Evolutionary conservation across 2,888 invertebrate genomes (phyloP), one percentile per base, ranked within the genome.

Genomic region (Parnassius apollo): DNA sequence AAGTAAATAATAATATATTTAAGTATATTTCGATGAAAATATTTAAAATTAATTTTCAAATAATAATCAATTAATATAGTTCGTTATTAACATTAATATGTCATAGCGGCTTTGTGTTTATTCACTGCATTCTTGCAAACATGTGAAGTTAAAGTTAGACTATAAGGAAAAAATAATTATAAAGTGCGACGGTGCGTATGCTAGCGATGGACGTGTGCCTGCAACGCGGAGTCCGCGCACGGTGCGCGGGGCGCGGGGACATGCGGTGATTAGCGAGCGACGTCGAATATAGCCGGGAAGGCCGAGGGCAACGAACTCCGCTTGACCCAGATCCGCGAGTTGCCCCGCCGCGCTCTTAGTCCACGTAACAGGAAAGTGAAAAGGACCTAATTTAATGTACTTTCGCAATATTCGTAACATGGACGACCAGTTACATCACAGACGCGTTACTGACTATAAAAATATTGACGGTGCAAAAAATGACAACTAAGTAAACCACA

Each of bases 281-380:
- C 83, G 84, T 85, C 86, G 81, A 89, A 91, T 90, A 90, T 90
- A 91, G 89, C 85, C 81, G 88, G 89, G 91, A 91, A 91, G 91
- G 91, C 91, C 91, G 91, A 89, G 91, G 88, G 89, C 90, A 90
- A 90, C 88, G 91, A 91, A 89, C 91, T 91, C 89, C 74, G 90
- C 86, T 86, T 90, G 91, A 91, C 91, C 91, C 76, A 91, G 91
- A 88, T 91, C 67, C 70, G 65, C 75, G 71, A 70, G 71, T 67
- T 69, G 65, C 69, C 67, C 66, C 66, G 72, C 68, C 72, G 65
- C 67, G 49, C 67, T 59, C 57, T 66, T 70, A 72, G 61, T 76
- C 74, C 79, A 73, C 76, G 65, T 71, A 69, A 65, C 71, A 85
- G 78, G 87, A 91, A 90, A 90, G 88, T 89, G 88, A 91, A 89